Percentiles rank a stretch among this genome's conserved stretches.
phyloP scores from a whole-genome alignment of 2,113 vertebrate genomes.

The Galemys pyrenaicus region DNA sequence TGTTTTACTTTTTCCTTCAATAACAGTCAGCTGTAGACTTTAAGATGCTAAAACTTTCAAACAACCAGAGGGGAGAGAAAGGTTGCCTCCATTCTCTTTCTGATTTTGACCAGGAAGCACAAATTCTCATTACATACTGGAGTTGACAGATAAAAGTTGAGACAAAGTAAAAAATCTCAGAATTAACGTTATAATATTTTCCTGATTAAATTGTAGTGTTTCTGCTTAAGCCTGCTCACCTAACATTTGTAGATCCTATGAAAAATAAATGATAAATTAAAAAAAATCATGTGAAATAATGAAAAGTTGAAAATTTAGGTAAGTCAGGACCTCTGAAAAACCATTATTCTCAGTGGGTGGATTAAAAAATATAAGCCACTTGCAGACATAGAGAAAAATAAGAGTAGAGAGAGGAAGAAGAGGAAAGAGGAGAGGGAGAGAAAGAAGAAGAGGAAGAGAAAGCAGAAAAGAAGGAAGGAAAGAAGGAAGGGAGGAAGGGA shows the following conservation, averaged over 20 bases:
- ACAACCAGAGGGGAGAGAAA: neutral
- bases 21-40: neutral
- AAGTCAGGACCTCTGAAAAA: too few relatives aligned
- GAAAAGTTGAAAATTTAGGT: too few relatives aligned
- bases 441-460: too few relatives aligned
- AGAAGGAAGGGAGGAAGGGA: rapidly evolving
- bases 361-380: too few relatives aligned
- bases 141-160: neutral
- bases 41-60: neutral
- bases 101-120: neutral
- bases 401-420: too few relatives aligned
- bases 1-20: neutral
- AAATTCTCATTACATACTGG: neutral
- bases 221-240: neutral
- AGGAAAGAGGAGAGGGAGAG: too few relatives aligned
- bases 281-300: too few relatives aligned
- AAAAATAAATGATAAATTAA: neutral
- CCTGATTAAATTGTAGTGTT: neutral
- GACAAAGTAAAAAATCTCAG: neutral
- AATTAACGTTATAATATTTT: neutral
- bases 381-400: too few relatives aligned
- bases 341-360: too few relatives aligned
- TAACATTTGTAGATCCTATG: neutral
- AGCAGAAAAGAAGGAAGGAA: neutral
- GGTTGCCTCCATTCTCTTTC: neutral